Conservation (phyloP, 2,797 vertebrate species). For the Sebastes glaucus region DNA sequence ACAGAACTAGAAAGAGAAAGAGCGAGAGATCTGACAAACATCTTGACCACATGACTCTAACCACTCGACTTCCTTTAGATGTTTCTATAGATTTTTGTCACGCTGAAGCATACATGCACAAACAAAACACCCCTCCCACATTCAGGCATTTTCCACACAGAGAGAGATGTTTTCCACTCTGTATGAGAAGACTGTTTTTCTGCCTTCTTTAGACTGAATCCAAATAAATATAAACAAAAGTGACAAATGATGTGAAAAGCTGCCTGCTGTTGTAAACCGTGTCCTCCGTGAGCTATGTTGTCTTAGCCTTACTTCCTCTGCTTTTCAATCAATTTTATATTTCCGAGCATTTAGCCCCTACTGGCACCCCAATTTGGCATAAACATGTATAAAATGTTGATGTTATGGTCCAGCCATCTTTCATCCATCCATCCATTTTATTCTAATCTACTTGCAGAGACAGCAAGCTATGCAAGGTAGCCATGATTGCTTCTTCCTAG, state of each 20-base stretch:
- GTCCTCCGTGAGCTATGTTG: not conserved
- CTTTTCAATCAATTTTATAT: not conserved
- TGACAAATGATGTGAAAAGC: not conserved
- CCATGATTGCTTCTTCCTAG: not conserved
- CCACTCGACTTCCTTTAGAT: slow-evolving; percentile 77
- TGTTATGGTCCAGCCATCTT: not conserved
- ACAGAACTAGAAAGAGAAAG: slow-evolving; percentile 57
- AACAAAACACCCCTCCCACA: slow-evolving; percentile 23
- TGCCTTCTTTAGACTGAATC: slow-evolving; percentile 1
- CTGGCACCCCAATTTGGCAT: not conserved
- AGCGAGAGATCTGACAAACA: slow-evolving; percentile 75
- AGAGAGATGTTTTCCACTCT: slow-evolving; percentile 35
- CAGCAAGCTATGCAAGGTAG: not conserved
- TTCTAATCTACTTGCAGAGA: not conserved
- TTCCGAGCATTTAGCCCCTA: not conserved
- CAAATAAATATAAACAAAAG: slow-evolving; percentile 15
- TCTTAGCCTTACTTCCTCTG: not conserved
- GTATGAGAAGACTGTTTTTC: slow-evolving; percentile 6
- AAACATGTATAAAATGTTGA: not conserved
- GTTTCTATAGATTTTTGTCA: slow-evolving; percentile 76
- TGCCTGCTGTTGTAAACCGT: not conserved
- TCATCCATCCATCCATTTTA: not conserved
- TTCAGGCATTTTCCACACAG: slow-evolving; percentile 22
- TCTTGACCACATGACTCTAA: slow-evolving; percentile 81
- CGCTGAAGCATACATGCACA: slow-evolving; percentile 41